Percentiles rank a stretch among this genome's conserved stretches.
Conservation (phyloP, 2,113 vertebrate genomes). For the Chiloscyllium plagiosum region DNA sequence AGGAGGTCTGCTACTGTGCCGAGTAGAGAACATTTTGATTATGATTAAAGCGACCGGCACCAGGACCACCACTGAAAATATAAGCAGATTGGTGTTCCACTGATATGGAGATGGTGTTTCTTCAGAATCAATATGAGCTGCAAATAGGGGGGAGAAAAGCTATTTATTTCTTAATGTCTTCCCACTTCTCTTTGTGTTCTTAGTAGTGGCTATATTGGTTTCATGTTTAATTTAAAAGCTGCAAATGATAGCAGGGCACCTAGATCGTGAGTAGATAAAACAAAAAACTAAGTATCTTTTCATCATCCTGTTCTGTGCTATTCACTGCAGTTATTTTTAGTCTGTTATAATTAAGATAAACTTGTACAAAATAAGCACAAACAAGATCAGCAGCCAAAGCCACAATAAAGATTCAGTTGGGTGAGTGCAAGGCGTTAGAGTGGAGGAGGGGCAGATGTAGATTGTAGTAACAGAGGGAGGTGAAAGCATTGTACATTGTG, state of each 20-base stretch:
- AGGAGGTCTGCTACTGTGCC: not conserved
- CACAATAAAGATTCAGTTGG: not conserved
- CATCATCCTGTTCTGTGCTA: not conserved
- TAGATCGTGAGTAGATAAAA: not conserved
- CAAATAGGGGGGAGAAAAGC: not conserved
- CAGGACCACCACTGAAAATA: not conserved
- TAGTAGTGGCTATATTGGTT: not conserved
- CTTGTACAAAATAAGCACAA: not conserved
- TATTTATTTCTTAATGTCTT: not conserved
- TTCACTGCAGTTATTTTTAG: not conserved
- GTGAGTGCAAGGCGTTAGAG: not conserved
- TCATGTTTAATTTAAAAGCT: too few relatives aligned
- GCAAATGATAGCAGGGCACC: too few relatives aligned
- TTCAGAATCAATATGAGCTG: not conserved
- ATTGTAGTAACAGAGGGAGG: too few relatives aligned
- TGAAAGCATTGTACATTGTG: not conserved
- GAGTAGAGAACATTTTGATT: not conserved
- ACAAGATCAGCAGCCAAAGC: not conserved
- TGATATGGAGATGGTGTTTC: not conserved
- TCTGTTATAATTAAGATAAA: not conserved
- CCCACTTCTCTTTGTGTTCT: not conserved
- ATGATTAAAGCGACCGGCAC: not conserved
- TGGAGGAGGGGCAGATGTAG: too few relatives aligned
- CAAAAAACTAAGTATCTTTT: not conserved
- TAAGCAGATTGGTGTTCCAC: not conserved